A percentile compares a stretch with the other conserved stretches of the same genome.
phyloP scores from a whole-genome alignment of 2,888 invertebrate species.

The Chromoteleia sp. region DNA sequence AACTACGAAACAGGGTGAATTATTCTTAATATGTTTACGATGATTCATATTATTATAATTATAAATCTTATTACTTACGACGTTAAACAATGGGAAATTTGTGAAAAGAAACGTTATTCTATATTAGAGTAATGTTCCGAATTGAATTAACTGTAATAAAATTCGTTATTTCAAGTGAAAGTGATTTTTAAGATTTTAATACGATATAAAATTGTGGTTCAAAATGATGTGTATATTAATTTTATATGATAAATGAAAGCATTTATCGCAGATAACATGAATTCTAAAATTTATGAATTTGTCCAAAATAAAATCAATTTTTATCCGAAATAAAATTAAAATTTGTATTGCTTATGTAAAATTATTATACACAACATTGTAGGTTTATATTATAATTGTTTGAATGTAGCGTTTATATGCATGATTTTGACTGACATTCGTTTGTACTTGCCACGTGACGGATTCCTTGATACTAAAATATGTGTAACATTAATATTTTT shows the following conservation, averaged over 20 bases:
- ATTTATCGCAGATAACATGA: no score
- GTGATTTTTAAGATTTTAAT: conserved; percentile 12
- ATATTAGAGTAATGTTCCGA: conserved; percentile 60
- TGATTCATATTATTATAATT: conserved; percentile 32
- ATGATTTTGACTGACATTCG: conserved; percentile 52
- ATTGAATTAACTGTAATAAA: conserved; percentile 22
- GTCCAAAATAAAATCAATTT: no score
- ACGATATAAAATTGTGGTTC: conserved; percentile 19
- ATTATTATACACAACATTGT: conserved; percentile 29
- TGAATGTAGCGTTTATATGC: conserved; percentile 36
- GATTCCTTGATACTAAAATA: conserved; percentile 43
- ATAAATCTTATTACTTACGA: conserved; percentile 19
- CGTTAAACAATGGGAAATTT: conserved; percentile 14
- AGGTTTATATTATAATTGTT: conserved; percentile 33
- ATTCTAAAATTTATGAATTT: no score
- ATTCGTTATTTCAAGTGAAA: conserved; percentile 38
- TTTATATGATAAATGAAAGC: conserved; percentile 17
- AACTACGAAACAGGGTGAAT: conserved; percentile 80
- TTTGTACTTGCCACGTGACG: conserved; percentile 48
- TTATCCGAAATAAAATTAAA: neutral
- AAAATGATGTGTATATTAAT: conserved; percentile 30
- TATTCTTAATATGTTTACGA: conserved; percentile 58
- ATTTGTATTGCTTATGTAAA: conserved; percentile 15
- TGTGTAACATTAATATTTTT: conserved; percentile 55
- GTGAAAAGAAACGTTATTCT: conserved; percentile 42